Evolutionary conservation across 2,797 vertebrate species (phyloP), one percentile per base, ranked within the genome.

Genomic region (Poecilia wingei): DNA sequence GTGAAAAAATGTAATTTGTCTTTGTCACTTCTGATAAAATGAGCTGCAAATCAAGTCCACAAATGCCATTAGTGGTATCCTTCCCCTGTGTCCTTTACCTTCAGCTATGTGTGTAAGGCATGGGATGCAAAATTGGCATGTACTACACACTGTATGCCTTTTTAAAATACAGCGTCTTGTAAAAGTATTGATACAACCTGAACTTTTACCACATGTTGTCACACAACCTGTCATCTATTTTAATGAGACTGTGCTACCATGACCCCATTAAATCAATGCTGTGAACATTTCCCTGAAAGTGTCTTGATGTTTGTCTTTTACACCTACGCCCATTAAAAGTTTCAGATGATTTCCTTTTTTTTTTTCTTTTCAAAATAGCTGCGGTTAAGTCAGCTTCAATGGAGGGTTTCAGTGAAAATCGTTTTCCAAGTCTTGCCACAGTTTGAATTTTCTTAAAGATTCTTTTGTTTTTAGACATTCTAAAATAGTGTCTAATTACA

Each of bases 11-110:
- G 6, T 69, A n/a, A 69, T 69, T 45, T 70, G 41, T 46, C 68
- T 28, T 7, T 46, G 68, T 70, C 41, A 70, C 41, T 46, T 28
- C 41, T 70, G 41, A 45, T 45, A 45, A 46, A 70, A 70, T 28
- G 41, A 70, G 2, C 68, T 45, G 68, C 68, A 70, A 70, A 46
- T 70, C 68, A 70, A 70, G 68, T 46, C 43, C 25, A 70, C 41
- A 45, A 70, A 70, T 46, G 41, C 6, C 41, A 70, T 70, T 46
- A 70, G 68, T 41, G 66, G 39, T 69, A 69, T 43, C 39, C 66
- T 69, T 68, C 64, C 18, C 12, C 22, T 25, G 39, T 69, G 66
- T 45, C 66, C 66, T 69, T 69, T 69, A 69, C 66, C 39, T 43
- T 43, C 66, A 43, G 9, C 13, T 25, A 41, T n/a, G 66, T n/a